A percentile compares a stretch with the other conserved stretches of the same genome.
phyloP scores from a whole-genome alignment of 2,888 invertebrate species.

The Azorinus chamasolen region DNA sequence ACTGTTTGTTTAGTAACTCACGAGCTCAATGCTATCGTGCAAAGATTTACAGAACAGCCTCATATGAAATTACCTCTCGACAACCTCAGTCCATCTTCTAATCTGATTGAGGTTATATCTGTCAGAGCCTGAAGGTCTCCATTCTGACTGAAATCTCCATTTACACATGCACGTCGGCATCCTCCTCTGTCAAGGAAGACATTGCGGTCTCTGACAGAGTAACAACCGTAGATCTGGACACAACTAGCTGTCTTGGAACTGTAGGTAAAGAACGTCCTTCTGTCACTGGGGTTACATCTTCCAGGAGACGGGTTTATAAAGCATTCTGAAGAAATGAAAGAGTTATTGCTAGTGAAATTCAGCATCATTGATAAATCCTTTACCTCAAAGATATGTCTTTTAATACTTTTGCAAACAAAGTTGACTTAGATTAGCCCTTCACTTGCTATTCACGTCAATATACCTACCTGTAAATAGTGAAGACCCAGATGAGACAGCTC shows the following conservation, averaged over 20 bases:
- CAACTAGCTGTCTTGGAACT: slow-evolving; percentile 46
- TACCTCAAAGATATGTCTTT: too few species aligned
- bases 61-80: slow-evolving; percentile 41
- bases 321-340: slow-evolving; percentile 30
- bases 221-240: slow-evolving; percentile 50
- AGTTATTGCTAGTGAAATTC: neutral
- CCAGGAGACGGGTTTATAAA: slow-evolving; percentile 43
- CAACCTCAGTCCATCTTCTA: slow-evolving; percentile 36
- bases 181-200: slow-evolving; percentile 42
- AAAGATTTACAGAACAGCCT: too few species aligned
- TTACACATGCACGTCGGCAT: slow-evolving; percentile 27
- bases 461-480: too few species aligned
- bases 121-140: slow-evolving; percentile 24
- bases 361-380: too few species aligned
- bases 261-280: slow-evolving; percentile 28
- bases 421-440: too few species aligned
- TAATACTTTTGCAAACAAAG: too few species aligned
- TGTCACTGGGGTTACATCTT: slow-evolving; percentile 27
- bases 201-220: slow-evolving; percentile 47
- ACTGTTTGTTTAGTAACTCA: too few species aligned
- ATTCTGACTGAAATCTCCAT: neutral
- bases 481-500: too few species aligned
- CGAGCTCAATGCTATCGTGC: too few species aligned
- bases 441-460: too few species aligned
- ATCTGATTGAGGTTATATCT: slow-evolving; percentile 32